Base-by-base conservation (phyloP, 2,888 invertebrate species). In the Ormyrus nitidulus region DNA sequence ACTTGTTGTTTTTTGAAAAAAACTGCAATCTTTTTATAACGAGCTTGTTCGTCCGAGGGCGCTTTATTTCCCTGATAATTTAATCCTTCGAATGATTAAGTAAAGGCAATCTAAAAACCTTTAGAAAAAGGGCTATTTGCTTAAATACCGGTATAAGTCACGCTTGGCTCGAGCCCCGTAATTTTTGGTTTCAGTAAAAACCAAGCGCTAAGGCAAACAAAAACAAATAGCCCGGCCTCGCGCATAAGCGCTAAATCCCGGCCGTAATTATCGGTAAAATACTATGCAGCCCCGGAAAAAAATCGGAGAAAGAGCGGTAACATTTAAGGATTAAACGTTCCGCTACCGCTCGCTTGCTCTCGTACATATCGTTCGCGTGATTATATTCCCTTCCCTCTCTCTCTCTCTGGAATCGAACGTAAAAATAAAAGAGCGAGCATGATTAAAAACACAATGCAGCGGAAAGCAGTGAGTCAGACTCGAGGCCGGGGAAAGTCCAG, bases 251-350 rank as follows among this genome's bases (percentile, higher is more conserved):
- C 56, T 34, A 69, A 62, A 68, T 69, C 62, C 62, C 34, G 48
- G 51, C 69, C 46, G 68, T 62, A 62, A 77, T 69, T 77, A 77
- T 77, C 77, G 77, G 62, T 34, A 46, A 77, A 77, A 76, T 62
- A 76, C 61, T 61, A 7, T 46, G 9, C 9, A 46, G 19, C 8
- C 11, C 69, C 34, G 49, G 8, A 34, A 19, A 48, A 66, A 64
- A 54, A 64, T 48, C 44, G 6, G 10, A 19, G 19, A 19, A 19
- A 13, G 19, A 5, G 11, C 7, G 64, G 44, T 62, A 6, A 69
- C 62, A 69, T 49, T 74, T 68, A 69, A 76, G 62, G 62, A 76
- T 76, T 62, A 69, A 76, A 9, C 46, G 13, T 49, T 46, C 7
- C 19, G 19, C 19, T 19, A 19, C 19, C 19, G 19, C 19, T 19